Base-by-base conservation (phyloP, 2,113 vertebrate genomes). In the Perccottus glenii region DNA sequence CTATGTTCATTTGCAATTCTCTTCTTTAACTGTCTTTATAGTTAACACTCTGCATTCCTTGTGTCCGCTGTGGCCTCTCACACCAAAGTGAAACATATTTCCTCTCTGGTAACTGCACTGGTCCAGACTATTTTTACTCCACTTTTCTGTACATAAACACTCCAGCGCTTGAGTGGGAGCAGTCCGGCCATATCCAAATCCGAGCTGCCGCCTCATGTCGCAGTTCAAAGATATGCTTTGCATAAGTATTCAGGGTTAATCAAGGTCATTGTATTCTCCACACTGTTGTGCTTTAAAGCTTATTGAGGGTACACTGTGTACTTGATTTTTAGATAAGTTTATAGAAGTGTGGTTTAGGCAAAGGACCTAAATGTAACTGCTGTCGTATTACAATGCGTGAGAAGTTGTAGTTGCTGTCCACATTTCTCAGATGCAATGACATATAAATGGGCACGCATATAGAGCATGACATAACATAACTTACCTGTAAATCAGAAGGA, bases 151-250 rank as follows among this genome's bases (percentile, higher is more conserved):
- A 43, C 32, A 9, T 65, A 73, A 74, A 75, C 43, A 48, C 47
- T 47, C 59, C 43, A 33, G 63, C 14, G 59, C 27, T 36, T 0
- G 9, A 48, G 60, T 9, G 32, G 65, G 51, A 40, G 55, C 68
- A 44, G 35, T 50, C 70, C 61, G 75, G 70, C 67, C 67, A 10
- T 75, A 81, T 80, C 51, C 70, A 73, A 75, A 53, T 60, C 12
- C 15, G 38, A 60, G 47, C 85, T 51, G 48, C 60, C 40, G 85
- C 59, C 70, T 76, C 83, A 81, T 80, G 84, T 83, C 74, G 74
- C 85, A 88, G 81, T 88, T 88, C 83, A 87, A 77, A 89, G 70
- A 85, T 73, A 67, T 78, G 67, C 57, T 71, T 58, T 64, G 67
- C 74, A 60, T 73, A 67, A 69, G 77, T 81, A 73, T 85, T 82